Evolutionary conservation across 2,888 invertebrate genomes (phyloP).

Genomic region (Diarsia mendica): DNA sequence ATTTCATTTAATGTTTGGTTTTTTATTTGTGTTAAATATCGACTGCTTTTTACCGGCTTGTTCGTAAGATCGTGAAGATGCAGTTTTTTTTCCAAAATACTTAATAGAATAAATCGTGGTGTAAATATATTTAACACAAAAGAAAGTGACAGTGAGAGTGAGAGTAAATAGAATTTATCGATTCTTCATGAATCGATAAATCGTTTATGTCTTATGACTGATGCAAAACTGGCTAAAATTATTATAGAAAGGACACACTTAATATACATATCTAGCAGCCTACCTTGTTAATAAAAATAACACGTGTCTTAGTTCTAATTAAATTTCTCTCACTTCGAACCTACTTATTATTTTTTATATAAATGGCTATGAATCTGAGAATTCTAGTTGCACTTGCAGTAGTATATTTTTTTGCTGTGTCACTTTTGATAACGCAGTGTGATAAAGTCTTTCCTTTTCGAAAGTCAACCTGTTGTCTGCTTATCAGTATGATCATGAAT

Average conservation of each 20-base stretch:
- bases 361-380: not conserved
- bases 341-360: not conserved
- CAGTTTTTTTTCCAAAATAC: not conserved
- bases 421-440: not conserved
- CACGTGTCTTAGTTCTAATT: not conserved
- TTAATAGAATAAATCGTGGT: too few species aligned
- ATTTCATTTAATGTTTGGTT: not conserved
- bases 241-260: not conserved
- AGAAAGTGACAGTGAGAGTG: too few species aligned
- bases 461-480: not conserved
- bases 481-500: not conserved
- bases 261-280: not conserved
- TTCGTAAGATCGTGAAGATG: not conserved
- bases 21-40: not conserved
- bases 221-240: slow-evolving; percentile 8
- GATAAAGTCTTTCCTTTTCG: not conserved
- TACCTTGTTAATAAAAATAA: not conserved
- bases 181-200: not conserved
- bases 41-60: not conserved
- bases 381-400: not conserved
- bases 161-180: too few species aligned
- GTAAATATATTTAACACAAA: too few species aligned
- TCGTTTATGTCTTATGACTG: not conserved
- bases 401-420: not conserved
- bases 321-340: not conserved